These are phyloP conservation scores for Agrilus cyanescens DNA, from an alignment of 2,888 invertebrate genomes.

Conservation along the genomic window DNA sequence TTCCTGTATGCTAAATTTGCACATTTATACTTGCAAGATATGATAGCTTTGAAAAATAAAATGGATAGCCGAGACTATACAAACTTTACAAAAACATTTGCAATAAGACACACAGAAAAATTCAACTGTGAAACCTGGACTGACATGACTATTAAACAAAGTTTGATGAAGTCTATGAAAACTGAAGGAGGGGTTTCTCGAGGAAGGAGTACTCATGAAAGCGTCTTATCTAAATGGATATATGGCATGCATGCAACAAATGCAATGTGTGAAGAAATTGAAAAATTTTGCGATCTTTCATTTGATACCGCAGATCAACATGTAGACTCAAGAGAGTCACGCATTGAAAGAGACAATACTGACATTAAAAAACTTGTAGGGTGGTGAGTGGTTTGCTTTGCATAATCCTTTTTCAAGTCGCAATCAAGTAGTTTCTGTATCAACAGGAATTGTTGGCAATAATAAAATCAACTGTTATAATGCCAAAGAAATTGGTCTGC, in stretches of 20 bases:
- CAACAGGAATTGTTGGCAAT: constrained; percentile 5
- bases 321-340: too few relatives aligned
- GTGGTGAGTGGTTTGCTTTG: background rate
- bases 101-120: constrained; percentile 15
- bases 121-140: constrained; percentile 16
- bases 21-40: constrained; percentile 28
- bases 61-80: too few relatives aligned
- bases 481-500: background rate
- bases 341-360: constrained; percentile 5
- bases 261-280: too few relatives aligned
- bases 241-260: too few relatives aligned
- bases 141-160: constrained; percentile 6
- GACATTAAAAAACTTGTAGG: constrained; percentile 2
- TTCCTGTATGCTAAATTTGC: constrained; percentile 25
- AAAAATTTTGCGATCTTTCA: too few relatives aligned
- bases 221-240: too few relatives aligned
- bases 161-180: constrained; percentile 7
- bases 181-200: constrained; percentile 15
- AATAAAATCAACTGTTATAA: constrained; percentile 1
- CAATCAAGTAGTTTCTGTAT: background rate
- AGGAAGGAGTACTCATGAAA: background rate
- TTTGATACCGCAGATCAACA: too few relatives aligned
- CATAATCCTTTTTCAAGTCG: constrained; percentile 2
- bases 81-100: constrained; percentile 8
- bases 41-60: constrained; percentile 12